Percentiles rank a stretch among this genome's conserved stretches.
phyloP scores from a whole-genome alignment of 37 sponge, comb jelly and placozoan genomes.

The Trichoplax adhaerens region DNA sequence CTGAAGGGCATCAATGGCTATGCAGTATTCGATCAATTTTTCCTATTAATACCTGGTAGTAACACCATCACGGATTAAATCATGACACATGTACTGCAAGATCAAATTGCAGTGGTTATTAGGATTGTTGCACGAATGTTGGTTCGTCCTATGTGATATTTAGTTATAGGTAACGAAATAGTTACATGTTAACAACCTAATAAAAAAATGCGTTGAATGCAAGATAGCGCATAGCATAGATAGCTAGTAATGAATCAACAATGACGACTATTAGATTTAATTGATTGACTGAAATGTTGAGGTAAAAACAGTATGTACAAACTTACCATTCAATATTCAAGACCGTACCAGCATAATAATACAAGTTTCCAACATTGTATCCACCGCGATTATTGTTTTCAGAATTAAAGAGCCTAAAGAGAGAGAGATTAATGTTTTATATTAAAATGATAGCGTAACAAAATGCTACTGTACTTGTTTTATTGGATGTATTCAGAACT shows the following conservation, averaged over 20 bases:
- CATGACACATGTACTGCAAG: constrained; percentile 92
- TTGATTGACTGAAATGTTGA: not conserved
- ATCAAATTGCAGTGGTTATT: constrained; percentile 89
- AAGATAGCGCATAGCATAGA: too few species aligned
- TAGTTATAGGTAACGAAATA: not conserved
- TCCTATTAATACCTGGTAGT: constrained; percentile 34
- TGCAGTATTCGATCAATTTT: too few species aligned
- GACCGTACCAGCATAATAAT: constrained; percentile 78
- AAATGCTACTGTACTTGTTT: too few species aligned
- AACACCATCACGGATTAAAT: constrained; percentile 65
- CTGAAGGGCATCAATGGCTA: too few species aligned
- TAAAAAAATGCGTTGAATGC: not conserved
- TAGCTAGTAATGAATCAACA: too few species aligned
- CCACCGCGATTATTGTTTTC: constrained; percentile 97
- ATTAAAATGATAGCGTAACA: too few species aligned
- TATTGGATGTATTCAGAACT: too few species aligned
- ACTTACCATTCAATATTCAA: constrained; percentile 72
- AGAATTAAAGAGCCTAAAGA: constrained; percentile 73
- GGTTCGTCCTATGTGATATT: constrained; percentile 56
- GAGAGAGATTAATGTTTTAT: not conserved
- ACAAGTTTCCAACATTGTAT: constrained; percentile 88
- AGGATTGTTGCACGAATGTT: constrained; percentile 87
- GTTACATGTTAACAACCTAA: not conserved
- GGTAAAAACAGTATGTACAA: not conserved
- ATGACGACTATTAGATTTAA: too few species aligned